These are phyloP conservation scores for Melikaiella ostensackeni DNA, from an alignment of 2,888 invertebrate genomes.

Conservation along the genomic window DNA sequence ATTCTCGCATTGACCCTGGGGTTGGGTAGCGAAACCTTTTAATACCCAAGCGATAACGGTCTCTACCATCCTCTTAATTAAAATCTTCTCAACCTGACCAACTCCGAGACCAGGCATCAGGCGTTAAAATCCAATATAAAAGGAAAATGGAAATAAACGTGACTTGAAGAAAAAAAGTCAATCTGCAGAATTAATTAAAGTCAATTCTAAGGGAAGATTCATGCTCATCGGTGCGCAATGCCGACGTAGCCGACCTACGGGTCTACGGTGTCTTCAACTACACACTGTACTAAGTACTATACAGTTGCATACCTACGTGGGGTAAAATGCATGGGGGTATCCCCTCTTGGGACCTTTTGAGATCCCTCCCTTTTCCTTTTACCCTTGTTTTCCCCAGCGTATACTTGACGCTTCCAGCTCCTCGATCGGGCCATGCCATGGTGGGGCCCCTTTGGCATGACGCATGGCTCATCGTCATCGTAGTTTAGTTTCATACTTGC, in stretches of 20 bases:
- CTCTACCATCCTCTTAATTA: conserved; percentile 37
- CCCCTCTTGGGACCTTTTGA: conserved; percentile 52
- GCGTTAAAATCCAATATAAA: conserved; percentile 26
- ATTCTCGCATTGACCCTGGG: conserved; percentile 21
- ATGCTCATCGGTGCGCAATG: conserved; percentile 31
- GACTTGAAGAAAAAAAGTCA: conserved; percentile 29
- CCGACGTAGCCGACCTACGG: conserved; percentile 5
- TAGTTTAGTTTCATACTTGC: conserved; percentile 61
- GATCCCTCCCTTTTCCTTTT: conserved; percentile 50
- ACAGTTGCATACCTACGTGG: conserved; percentile 31
- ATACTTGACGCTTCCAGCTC: conserved; percentile 59
- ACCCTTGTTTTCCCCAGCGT: conserved; percentile 45
- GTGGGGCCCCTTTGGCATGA: conserved; percentile 43
- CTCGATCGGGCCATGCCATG: conserved; percentile 60
- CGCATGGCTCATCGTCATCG: conserved; percentile 54
- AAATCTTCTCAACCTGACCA: conserved; percentile 25
- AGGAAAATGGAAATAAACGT: conserved; percentile 28
- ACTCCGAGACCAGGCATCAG: conserved; percentile 4
- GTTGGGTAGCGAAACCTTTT: conserved; percentile 16
- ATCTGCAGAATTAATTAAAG: conserved; percentile 37
- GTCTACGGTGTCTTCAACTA: not conserved
- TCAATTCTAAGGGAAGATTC: conserved; percentile 25
- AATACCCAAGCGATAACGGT: conserved; percentile 25
- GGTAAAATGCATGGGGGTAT: conserved; percentile 45
- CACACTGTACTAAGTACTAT: not conserved